A percentile compares a stretch with the other conserved stretches of the same genome.
These are phyloP conservation scores for Sminthurinus aureus DNA, from an alignment of 2,888 invertebrate genomes.

Conservation along the genomic window DNA sequence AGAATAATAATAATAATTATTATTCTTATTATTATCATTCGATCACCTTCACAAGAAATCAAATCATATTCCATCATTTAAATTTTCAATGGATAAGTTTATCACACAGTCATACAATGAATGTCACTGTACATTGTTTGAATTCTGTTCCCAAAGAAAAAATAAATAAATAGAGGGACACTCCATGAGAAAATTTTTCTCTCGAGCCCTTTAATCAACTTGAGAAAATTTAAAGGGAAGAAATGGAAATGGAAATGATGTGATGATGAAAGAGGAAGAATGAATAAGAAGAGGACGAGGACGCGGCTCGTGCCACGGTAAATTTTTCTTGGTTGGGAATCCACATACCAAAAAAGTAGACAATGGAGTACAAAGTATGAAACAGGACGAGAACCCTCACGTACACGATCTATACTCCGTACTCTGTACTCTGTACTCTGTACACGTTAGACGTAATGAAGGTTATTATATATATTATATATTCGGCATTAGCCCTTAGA, in stretches of 20 bases:
- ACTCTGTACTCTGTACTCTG: no score
- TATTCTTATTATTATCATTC: no score
- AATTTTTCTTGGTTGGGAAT: constrained; percentile 27
- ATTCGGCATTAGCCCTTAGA: no score
- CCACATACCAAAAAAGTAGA: neutral
- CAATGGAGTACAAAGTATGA: neutral
- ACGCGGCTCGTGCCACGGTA: constrained; percentile 35
- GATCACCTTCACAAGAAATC: no score
- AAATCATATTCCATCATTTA: neutral
- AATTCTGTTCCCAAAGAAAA: neutral
- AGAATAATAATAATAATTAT: no score
- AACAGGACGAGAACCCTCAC: neutral
- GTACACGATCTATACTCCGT: no score
- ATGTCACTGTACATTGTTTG: neutral
- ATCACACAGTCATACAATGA: neutral
- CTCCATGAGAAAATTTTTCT: neutral
- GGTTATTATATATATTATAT: no score
- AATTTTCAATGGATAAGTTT: neutral
- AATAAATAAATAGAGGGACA: neutral
- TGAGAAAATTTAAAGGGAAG: constrained; percentile 18
- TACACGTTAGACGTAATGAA: no score
- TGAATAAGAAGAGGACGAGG: constrained; percentile 16
- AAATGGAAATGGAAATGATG: no score
- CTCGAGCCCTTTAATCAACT: neutral
- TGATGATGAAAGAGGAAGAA: no score